Conservation (phyloP, 30 jellyfish, hydroid and myxozoan genomes). For the Rhopilema esculentum region DNA sequence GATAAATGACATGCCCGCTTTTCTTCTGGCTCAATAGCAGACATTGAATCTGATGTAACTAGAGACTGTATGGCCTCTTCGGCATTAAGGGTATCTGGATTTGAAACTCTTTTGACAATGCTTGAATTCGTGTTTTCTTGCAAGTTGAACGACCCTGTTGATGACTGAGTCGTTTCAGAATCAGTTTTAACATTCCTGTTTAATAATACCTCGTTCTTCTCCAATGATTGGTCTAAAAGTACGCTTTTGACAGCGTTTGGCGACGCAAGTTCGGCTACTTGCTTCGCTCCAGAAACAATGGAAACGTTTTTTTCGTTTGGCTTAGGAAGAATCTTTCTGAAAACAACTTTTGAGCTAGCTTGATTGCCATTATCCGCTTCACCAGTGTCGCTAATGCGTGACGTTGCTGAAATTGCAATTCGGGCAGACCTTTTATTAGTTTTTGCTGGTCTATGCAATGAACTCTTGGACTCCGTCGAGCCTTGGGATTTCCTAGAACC, state of each 20-base stretch:
- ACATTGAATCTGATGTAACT: neutral
- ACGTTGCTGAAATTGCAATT: neutral
- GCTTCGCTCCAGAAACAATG: neutral
- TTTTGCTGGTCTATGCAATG: neutral
- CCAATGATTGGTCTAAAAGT: neutral
- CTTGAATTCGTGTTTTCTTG: neutral
- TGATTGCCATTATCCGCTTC: neutral
- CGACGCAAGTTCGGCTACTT: neutral
- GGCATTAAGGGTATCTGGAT: neutral
- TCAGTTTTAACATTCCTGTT: neutral
- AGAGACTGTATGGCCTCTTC: neutral
- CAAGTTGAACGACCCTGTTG: neutral
- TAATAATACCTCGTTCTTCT: neutral
- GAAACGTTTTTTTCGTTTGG: slow-evolving; percentile 29
- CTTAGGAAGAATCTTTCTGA: slow-evolving; percentile 74
- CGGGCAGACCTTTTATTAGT: neutral
- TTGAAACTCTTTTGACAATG: neutral
- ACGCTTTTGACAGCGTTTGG: neutral
- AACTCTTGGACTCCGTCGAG: neutral
- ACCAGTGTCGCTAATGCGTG: neutral
- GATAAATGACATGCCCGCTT: neutral
- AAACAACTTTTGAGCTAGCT: slow-evolving; percentile 29
- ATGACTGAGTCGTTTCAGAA: neutral
- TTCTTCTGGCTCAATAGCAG: neutral
- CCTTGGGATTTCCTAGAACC: neutral